These are phyloP conservation scores for Anisognathus igniventris DNA, from an alignment of 2,797 vertebrate genomes.

Conservation along the genomic window DNA sequence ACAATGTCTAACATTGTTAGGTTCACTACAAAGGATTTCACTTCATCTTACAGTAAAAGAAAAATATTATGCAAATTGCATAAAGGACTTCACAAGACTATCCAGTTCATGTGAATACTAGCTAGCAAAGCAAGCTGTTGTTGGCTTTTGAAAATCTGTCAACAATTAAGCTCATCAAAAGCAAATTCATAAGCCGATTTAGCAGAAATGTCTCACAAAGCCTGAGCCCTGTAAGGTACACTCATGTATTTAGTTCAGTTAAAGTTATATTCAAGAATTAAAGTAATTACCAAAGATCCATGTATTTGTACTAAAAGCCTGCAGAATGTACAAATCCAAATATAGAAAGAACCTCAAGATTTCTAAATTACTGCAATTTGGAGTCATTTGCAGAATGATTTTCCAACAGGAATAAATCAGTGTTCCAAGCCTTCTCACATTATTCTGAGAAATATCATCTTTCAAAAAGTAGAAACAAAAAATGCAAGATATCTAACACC, in stretches of 20 bases:
- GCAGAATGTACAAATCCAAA: conserved; percentile 38
- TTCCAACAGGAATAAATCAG: conserved; percentile 38
- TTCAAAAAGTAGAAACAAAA: conserved; percentile 2
- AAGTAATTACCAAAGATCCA: conserved; percentile 30
- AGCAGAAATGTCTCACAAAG: conserved; percentile 41
- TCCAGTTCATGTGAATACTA: conserved; percentile 33
- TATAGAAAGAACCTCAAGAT: conserved; percentile 44
- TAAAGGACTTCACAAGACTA: conserved; percentile 48
- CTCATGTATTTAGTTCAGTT: conserved; percentile 23
- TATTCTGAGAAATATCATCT: conserved; percentile 24
- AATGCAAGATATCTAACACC: background rate
- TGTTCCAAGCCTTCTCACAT: conserved; percentile 6
- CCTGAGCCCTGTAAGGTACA: conserved; percentile 36
- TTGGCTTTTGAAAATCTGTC: conserved; percentile 58
- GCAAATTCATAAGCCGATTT: conserved; percentile 55
- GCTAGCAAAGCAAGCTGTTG: conserved; percentile 42
- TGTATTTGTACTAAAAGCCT: conserved; percentile 43
- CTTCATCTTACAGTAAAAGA: conserved; percentile 16
- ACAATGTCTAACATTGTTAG: conserved; percentile 16
- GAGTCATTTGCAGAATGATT: conserved; percentile 36
- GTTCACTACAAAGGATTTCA: conserved; percentile 14
- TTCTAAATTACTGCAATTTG: conserved; percentile 58
- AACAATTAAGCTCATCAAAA: conserved; percentile 66
- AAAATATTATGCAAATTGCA: conserved; percentile 54
- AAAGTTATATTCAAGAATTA: conserved; percentile 42